Conservation (phyloP, 2,797 vertebrate genomes). For the Catostomus latipinnis region DNA sequence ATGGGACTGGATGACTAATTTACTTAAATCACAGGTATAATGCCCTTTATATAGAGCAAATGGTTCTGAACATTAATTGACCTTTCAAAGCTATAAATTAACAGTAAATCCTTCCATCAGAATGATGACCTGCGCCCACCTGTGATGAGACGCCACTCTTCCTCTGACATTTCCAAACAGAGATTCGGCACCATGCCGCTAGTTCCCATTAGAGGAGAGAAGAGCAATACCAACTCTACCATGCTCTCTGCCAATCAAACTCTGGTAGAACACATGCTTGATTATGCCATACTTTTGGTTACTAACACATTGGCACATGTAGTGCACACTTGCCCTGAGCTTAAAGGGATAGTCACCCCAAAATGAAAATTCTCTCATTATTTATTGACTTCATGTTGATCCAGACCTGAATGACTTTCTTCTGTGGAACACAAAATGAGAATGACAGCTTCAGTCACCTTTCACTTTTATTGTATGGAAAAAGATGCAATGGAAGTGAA, state of each 20-base stretch:
- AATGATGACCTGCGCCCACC: conserved; percentile 85
- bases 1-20: conserved; percentile 95
- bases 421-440: too few relatives aligned
- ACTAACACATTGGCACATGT: background rate
- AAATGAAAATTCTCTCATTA: too few relatives aligned
- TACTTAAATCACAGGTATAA: conserved; percentile 91
- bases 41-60: conserved; percentile 10
- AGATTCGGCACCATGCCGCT: conserved; percentile 97
- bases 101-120: conserved; percentile 66
- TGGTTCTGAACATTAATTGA: background rate
- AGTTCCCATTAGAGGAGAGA: conserved; percentile 90
- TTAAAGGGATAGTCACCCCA: background rate
- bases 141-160: conserved; percentile 87
- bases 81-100: background rate
- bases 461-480: too few relatives aligned
- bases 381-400: too few relatives aligned
- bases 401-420: too few relatives aligned
- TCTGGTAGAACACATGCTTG: conserved; percentile 76
- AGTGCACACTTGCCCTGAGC: background rate
- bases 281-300: background rate
- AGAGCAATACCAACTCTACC: conserved; percentile 88
- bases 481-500: too few relatives aligned
- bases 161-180: conserved; percentile 91
- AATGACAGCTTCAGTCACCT: too few relatives aligned
- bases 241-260: conserved; percentile 96